A percentile compares a stretch with the other conserved stretches of the same genome.
Evolutionary conservation across 2,797 vertebrate genomes (phyloP).

Genomic region (Peromyscus nudipes): DNA sequence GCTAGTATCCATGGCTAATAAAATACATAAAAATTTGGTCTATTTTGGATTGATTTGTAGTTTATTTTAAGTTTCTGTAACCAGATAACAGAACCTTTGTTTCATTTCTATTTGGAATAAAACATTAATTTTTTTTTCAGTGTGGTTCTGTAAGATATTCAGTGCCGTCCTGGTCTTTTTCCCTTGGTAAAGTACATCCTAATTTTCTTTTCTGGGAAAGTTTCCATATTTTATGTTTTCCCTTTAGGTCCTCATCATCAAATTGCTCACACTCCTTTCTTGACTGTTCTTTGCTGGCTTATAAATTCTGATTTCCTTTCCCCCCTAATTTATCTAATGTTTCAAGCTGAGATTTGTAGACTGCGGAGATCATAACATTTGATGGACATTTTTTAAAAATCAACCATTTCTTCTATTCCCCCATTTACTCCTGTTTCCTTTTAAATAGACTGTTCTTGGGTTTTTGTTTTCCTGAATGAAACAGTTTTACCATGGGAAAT

Average conservation of each 20-base stretch:
- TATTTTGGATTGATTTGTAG: conserved; percentile 40
- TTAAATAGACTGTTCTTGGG: conserved; percentile 1
- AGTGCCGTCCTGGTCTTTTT: not conserved
- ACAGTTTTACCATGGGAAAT: not conserved
- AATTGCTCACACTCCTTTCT: not conserved
- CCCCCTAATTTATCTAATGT: not conserved
- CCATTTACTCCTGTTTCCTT: not conserved
- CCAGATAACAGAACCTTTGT: not conserved
- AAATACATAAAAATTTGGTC: not conserved
- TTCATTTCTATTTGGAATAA: conserved; percentile 24
- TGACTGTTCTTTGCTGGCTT: not conserved
- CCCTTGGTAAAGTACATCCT: not conserved
- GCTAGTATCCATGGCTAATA: not conserved
- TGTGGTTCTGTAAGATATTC: not conserved
- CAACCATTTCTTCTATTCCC: conserved; percentile 15
- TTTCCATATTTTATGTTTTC: not conserved
- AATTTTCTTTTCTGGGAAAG: not conserved
- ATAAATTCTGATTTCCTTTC: not conserved
- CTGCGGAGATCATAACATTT: not conserved
- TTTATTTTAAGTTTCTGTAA: conserved; percentile 27
- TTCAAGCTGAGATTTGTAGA: not conserved
- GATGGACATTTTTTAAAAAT: not conserved
- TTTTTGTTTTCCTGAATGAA: conserved; percentile 56
- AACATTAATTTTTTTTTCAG: conserved; percentile 6
- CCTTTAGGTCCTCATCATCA: conserved; percentile 31